These are phyloP conservation scores for Dasyornis broadbenti DNA, from an alignment of 2,113 vertebrate species.

Conservation along the genomic window DNA sequence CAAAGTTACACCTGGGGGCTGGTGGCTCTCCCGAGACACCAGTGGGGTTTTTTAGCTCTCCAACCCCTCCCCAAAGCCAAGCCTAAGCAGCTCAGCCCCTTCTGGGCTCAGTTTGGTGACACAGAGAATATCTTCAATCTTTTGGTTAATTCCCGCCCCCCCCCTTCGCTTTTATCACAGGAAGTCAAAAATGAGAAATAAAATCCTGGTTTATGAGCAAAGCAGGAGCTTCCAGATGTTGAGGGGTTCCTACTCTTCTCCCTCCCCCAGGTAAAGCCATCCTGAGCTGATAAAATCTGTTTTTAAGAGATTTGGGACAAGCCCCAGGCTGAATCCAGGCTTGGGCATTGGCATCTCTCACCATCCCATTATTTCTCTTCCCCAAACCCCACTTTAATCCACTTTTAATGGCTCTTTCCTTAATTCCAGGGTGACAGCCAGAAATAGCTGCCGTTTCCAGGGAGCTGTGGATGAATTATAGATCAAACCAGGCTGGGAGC, in stretches of 20 bases:
- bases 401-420: not conserved
- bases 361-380: not conserved
- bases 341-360: not conserved
- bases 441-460: not conserved
- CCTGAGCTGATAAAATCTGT: not conserved
- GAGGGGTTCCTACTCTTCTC: not conserved
- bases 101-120: not conserved
- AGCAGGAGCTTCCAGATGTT: not conserved
- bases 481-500: not conserved
- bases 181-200: not conserved
- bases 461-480: not conserved
- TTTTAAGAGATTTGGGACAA: not conserved
- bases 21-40: not conserved
- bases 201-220: not conserved
- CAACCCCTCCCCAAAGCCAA: not conserved
- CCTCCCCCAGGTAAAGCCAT: not conserved
- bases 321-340: not conserved
- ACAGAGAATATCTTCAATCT: accelerated
- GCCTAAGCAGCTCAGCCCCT: not conserved
- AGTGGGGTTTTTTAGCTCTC: not conserved
- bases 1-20: not conserved
- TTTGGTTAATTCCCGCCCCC: not conserved
- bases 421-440: not conserved
- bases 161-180: not conserved
- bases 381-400: not conserved